Percentiles rank a stretch among this genome's conserved stretches.
These are phyloP conservation scores for Phania funesta DNA, from an alignment of 2,888 invertebrate genomes.

Conservation along the genomic window DNA sequence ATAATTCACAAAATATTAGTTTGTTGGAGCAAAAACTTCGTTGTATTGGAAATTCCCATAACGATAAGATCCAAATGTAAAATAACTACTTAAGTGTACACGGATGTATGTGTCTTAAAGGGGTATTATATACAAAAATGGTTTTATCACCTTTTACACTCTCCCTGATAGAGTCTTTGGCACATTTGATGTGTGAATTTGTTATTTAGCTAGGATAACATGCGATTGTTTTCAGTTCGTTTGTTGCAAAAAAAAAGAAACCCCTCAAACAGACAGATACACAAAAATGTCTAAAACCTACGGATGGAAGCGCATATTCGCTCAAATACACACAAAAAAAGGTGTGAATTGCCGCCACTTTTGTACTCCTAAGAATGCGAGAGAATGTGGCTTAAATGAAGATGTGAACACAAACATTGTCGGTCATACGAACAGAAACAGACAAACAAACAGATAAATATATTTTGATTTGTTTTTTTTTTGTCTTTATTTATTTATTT, in stretches of 20 bases:
- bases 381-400: conserved; percentile 62
- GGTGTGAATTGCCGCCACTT: conserved; percentile 71
- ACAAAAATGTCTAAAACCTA: conserved; percentile 35
- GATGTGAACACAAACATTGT: conserved; percentile 59
- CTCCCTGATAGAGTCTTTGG: conserved; percentile 75
- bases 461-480: conserved; percentile 31
- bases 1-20: no score
- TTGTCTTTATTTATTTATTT: conserved; percentile 13
- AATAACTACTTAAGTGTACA: background rate
- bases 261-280: conserved; percentile 20
- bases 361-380: conserved; percentile 14
- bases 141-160: conserved; percentile 61
- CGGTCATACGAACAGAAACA: no score
- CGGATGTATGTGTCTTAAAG: conserved; percentile 22
- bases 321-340: conserved; percentile 58
- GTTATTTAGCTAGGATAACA: conserved; percentile 76
- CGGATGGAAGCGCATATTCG: conserved; percentile 45
- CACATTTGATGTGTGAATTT: conserved; percentile 79
- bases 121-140: conserved; percentile 48
- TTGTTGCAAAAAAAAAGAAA: conserved; percentile 23
- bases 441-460: conserved; percentile 7
- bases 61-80: background rate
- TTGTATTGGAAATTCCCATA: conserved; percentile 22
- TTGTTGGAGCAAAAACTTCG: no score
- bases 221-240: conserved; percentile 74